Evolutionary conservation across 2,888 invertebrate genomes (phyloP).

Genomic region (Cistogaster globosa): DNA sequence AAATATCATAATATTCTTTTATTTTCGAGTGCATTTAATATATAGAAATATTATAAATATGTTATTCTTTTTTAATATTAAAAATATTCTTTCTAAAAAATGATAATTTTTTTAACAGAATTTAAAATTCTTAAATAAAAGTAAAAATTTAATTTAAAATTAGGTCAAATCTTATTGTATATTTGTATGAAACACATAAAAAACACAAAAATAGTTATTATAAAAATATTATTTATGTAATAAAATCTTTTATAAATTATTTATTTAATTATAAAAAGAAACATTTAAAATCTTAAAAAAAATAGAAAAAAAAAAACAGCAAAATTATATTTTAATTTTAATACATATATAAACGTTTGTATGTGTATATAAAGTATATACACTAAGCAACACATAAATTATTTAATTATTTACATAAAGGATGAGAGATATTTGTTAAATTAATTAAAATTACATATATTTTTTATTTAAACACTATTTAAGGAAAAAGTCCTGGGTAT

Average conservation of each 20-base stretch:
- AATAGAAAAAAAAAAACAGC: neutral
- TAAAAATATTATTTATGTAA: too few species aligned
- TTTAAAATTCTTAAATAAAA: constrained; percentile 51
- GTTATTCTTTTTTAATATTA: neutral
- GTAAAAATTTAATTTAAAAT: neutral
- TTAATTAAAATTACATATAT: constrained; percentile 27
- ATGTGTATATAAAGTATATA: constrained; percentile 24
- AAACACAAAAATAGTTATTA: too few species aligned
- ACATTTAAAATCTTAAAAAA: too few species aligned
- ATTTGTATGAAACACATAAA: too few species aligned
- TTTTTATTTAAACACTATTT: constrained; percentile 16
- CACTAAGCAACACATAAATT: constrained; percentile 47
- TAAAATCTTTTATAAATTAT: too few species aligned
- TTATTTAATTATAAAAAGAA: too few species aligned
- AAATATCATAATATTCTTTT: constrained; percentile 60
- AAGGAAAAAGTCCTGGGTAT: constrained; percentile 57
- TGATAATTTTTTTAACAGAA: constrained; percentile 17
- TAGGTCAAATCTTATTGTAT: too few species aligned
- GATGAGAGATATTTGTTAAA: constrained; percentile 20
- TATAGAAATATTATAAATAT: constrained; percentile 43
- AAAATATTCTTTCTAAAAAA: neutral
- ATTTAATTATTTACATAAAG: constrained; percentile 55
- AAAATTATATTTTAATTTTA: constrained; percentile 35
- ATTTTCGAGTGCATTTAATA: constrained; percentile 65
- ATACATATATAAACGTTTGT: constrained; percentile 21